Conservation (phyloP, 1,140 invertebrate genomes). For the Drosophila ambigua region DNA sequence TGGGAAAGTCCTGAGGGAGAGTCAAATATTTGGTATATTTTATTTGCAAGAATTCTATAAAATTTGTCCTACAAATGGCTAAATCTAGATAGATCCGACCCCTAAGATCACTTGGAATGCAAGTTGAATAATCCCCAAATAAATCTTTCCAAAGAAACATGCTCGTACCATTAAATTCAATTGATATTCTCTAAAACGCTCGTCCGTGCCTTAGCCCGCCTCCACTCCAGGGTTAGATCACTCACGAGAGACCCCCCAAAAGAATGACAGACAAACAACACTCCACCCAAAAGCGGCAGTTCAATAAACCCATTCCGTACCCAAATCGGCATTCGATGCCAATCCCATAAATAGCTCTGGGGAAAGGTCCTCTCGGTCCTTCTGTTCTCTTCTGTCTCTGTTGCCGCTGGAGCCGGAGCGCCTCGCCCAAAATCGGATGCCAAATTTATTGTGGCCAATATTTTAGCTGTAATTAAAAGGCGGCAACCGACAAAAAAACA, state of each 20-base stretch:
- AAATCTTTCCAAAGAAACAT: too few relatives aligned
- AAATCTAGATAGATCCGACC: too few relatives aligned
- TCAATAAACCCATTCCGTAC: slow-evolving; percentile 18
- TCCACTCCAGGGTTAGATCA: too few relatives aligned
- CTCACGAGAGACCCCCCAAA: not conserved
- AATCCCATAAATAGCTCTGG: slow-evolving; percentile 49
- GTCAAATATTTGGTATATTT: too few relatives aligned
- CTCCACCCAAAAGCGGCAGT: not conserved
- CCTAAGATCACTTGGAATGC: too few relatives aligned
- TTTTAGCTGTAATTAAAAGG: slow-evolving; percentile 56
- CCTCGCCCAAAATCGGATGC: slow-evolving; percentile 48
- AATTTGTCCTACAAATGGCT: too few relatives aligned
- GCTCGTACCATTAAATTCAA: too few relatives aligned
- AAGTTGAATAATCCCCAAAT: too few relatives aligned
- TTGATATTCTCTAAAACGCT: too few relatives aligned
- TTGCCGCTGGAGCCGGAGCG: not conserved
- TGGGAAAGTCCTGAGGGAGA: too few relatives aligned
- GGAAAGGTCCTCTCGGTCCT: slow-evolving; percentile 44
- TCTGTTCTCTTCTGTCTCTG: slow-evolving; percentile 9
- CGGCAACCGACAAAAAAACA: slow-evolving; percentile 4
- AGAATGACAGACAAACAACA: slow-evolving; percentile 1
- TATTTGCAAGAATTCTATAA: too few relatives aligned
- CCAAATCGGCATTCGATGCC: slow-evolving; percentile 22
- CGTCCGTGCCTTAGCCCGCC: too few relatives aligned
- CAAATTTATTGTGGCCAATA: slow-evolving; percentile 55